Percentiles rank a stretch among this genome's conserved stretches.
Evolutionary conservation across 2,113 vertebrate genomes (phyloP).

Genomic region (Chinchilla lanigera): DNA sequence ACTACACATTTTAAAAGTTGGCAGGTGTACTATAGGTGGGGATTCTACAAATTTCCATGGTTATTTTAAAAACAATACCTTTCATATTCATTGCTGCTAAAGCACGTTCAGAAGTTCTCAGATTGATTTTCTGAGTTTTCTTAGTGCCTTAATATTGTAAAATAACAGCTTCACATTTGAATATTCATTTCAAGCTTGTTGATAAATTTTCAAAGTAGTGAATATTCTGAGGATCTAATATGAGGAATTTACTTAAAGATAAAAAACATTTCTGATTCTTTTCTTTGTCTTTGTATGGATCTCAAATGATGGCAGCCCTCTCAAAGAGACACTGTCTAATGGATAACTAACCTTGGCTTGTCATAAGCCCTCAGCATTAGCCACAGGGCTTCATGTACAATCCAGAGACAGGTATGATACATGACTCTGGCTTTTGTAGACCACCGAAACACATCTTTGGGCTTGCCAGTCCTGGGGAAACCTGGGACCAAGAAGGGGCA

Average conservation of each 20-base stretch:
- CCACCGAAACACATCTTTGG: background rate
- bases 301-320: background rate
- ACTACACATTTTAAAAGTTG: constrained; percentile 53
- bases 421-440: background rate
- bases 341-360: too few species aligned
- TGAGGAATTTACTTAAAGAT: background rate
- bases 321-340: background rate
- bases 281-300: background rate
- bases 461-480: background rate
- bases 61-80: constrained; percentile 44
- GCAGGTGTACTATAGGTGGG: background rate
- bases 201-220: background rate
- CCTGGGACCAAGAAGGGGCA: background rate
- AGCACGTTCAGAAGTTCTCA: background rate
- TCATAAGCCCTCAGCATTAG: background rate
- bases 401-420: background rate
- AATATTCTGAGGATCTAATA: background rate
- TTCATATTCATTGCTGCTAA: background rate
- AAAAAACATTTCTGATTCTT: background rate
- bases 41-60: constrained; percentile 17
- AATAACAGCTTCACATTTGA: background rate
- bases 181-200: constrained; percentile 18
- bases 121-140: background rate
- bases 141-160: background rate
- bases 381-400: background rate